Base-by-base conservation (phyloP, 2,113 vertebrate species). In the Passer domesticus region DNA sequence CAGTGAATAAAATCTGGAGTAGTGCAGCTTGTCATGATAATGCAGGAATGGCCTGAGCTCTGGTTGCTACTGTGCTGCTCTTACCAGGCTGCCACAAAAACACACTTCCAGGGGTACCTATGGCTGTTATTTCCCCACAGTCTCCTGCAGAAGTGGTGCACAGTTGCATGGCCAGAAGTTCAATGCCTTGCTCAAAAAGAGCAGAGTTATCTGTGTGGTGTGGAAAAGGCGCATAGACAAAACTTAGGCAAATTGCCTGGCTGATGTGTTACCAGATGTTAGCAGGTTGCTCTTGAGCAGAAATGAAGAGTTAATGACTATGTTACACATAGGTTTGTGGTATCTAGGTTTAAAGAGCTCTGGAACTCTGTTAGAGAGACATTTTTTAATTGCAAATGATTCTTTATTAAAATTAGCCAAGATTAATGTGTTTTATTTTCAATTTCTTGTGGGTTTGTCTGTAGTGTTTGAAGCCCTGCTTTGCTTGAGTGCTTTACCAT, bases 181-280 rank as follows among this genome's bases (percentile, higher is more conserved):
- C 47, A 41, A 15, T 39, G 30, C 10, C 9, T 58, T 72, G 4
- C 13, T 83, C 43, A 27, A 21, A 67, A 63, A 80, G 22, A 87
- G 11, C 11, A n/a, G 53, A 31, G 7, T 37, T 68, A 28, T 13
- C 67, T 69, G 6, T 44, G 41, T 37, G 21, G 3, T 50, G 35
- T 60, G 20, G 35, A 56, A 69, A 73, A 73, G 25, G 4, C 2
- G 4, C 2, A 2, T 49, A 75, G 89, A 49, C 68, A 89, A 91
- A 97, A 90, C 77, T n/a, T 79, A 92, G 76, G 60, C 67, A 87
- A 90, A 75, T 85, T 64, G 43, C 75, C 86, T 92, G 68, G 58
- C 84, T 96, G 87, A 37, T 92, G 67, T 77, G 43, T 64, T 69
- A 67, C 69, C 39, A 78, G 89, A 15, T 44, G 20, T 28, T n/a